Conservation (phyloP, 1,140 invertebrate genomes). For the Anastatus disparis region DNA sequence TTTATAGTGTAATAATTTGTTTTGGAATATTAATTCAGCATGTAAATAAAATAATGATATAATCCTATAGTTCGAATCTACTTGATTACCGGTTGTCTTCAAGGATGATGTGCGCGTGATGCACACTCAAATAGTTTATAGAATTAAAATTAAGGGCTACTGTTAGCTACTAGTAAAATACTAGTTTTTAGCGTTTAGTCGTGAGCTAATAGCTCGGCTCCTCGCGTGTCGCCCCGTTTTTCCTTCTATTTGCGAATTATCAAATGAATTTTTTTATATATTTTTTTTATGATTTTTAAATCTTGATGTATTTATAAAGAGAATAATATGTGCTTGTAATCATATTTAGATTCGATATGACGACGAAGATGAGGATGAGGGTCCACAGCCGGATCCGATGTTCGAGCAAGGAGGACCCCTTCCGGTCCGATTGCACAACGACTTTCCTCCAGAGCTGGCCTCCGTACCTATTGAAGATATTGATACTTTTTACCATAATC, state of each 20-base stretch:
- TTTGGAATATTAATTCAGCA: too few species aligned
- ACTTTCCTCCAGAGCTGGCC: slow-evolving; percentile 89
- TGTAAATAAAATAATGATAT: too few species aligned
- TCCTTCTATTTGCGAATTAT: background rate
- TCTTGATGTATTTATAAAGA: too few species aligned
- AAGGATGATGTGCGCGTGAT: too few species aligned
- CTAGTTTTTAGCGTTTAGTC: too few species aligned
- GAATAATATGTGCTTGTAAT: too few species aligned
- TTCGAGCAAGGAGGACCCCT: slow-evolving; percentile 91
- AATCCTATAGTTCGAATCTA: too few species aligned
- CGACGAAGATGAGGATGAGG: slow-evolving; percentile 96
- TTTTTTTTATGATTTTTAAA: too few species aligned
- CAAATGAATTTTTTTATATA: too few species aligned
- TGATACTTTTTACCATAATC: slow-evolving; percentile 91
- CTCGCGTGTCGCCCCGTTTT: slow-evolving; percentile 12
- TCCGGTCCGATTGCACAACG: slow-evolving; percentile 88
- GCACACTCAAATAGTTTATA: too few species aligned
- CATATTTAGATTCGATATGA: slow-evolving; percentile 94
- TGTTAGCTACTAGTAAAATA: background rate
- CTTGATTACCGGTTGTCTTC: too few species aligned
- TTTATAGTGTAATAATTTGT: too few species aligned
- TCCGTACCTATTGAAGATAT: slow-evolving; percentile 96
- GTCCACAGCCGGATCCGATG: slow-evolving; percentile 90
- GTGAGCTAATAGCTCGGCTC: slow-evolving; percentile 24
- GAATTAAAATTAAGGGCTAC: background rate